Evolutionary conservation across 2,113 vertebrate species (phyloP).

Genomic region (Phocoena phocoena): DNA sequence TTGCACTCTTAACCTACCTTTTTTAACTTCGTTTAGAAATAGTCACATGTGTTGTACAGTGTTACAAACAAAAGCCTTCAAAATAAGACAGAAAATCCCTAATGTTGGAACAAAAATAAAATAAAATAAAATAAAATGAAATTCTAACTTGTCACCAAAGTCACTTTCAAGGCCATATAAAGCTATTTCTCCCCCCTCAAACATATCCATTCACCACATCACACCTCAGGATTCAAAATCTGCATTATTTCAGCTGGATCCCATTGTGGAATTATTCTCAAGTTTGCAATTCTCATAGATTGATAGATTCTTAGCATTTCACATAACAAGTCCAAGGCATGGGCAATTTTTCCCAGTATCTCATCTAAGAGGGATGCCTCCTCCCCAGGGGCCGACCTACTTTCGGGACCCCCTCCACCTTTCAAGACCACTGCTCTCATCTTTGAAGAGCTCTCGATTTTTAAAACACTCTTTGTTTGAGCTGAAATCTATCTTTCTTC

Average conservation of each 20-base stretch:
- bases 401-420: rapidly evolving
- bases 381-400: not conserved
- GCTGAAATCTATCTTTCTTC: not conserved
- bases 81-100: not conserved
- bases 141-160: not conserved
- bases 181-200: not conserved
- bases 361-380: rapidly evolving
- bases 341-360: not conserved
- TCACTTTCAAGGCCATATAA: not conserved
- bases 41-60: not conserved
- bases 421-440: not conserved
- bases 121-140: not conserved
- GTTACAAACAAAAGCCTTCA: not conserved
- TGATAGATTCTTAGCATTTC: not conserved
- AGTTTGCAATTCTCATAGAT: not conserved
- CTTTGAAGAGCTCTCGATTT: not conserved
- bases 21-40: not conserved
- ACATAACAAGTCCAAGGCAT: not conserved
- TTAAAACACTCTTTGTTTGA: not conserved
- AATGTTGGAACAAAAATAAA: not conserved
- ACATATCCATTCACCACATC: not conserved
- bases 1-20: not conserved
- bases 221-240: not conserved
- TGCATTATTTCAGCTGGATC: not conserved
- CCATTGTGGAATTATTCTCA: not conserved